A percentile compares a stretch with the other conserved stretches of the same genome.
phyloP scores from a whole-genome alignment of 92 coral and sea anemone genomes.

The Desmophyllum pertusum region DNA sequence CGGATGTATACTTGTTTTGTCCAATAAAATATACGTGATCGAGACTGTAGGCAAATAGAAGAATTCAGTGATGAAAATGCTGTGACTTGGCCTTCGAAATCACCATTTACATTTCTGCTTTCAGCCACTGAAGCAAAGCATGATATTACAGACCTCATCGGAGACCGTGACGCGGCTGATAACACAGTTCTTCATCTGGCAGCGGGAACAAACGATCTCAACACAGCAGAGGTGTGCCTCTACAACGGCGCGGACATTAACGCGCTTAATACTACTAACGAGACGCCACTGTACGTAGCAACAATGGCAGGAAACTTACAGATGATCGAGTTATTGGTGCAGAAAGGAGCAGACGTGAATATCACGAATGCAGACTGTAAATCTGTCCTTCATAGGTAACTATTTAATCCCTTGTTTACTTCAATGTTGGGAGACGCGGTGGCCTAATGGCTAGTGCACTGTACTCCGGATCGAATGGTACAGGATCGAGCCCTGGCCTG shows the following conservation, averaged over 20 bases:
- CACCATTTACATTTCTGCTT: not conserved
- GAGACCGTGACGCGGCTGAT: constrained; percentile 46
- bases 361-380: constrained; percentile 58
- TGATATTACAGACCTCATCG: constrained; percentile 13
- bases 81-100: not conserved
- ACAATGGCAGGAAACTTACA: constrained; percentile 69
- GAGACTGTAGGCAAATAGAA: too few species aligned
- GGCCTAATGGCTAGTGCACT: too few species aligned
- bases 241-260: constrained; percentile 63
- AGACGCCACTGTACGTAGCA: constrained; percentile 78
- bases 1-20: too few species aligned
- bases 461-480: too few species aligned
- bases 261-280: constrained; percentile 40
- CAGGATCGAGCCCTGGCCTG: too few species aligned
- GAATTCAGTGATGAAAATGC: too few species aligned
- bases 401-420: not conserved
- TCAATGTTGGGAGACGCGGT: too few species aligned
- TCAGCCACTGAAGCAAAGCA: constrained; percentile 7
- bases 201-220: constrained; percentile 56
- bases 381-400: constrained; percentile 72
- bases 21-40: too few species aligned
- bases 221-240: constrained; percentile 67
- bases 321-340: constrained; percentile 59
- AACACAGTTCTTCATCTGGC: constrained; percentile 76
- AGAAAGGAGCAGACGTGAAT: constrained; percentile 54